phyloP scores from a whole-genome alignment of 2,888 invertebrate species.

The Odontocolon sp. region DNA sequence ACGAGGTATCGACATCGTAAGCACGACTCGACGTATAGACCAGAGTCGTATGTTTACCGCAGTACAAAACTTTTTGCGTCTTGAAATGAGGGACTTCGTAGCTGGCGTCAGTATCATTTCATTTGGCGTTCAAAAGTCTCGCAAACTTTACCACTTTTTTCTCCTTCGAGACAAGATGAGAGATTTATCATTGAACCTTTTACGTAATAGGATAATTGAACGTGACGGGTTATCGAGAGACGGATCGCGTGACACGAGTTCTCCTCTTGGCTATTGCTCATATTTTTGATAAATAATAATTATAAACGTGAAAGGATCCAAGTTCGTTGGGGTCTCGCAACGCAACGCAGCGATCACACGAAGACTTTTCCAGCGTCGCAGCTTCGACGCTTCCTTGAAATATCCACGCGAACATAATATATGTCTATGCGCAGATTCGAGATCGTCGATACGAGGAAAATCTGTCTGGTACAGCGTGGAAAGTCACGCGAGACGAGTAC shows the following conservation, averaged over 20 bases:
- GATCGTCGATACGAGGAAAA: slow-evolving; percentile 54
- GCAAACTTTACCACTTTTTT: neutral
- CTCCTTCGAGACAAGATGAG: slow-evolving; percentile 1
- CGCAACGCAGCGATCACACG: neutral
- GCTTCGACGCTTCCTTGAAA: slow-evolving; percentile 47
- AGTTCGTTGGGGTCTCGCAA: slow-evolving; percentile 27
- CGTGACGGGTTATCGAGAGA: slow-evolving; percentile 46
- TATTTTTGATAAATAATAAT: slow-evolving; percentile 44
- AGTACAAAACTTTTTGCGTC: neutral
- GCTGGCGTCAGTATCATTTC: neutral
- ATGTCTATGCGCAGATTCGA: slow-evolving; percentile 9
- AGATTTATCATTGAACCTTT: slow-evolving; percentile 46
- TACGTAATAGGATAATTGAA: slow-evolving; percentile 52
- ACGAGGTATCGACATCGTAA: neutral
- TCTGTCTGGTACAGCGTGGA: slow-evolving; percentile 48
- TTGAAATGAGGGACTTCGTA: neutral
- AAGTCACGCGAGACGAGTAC: slow-evolving; percentile 57
- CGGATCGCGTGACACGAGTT: slow-evolving; percentile 50
- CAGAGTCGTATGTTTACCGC: neutral
- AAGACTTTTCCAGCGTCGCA: slow-evolving; percentile 31
- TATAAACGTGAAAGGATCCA: slow-evolving; percentile 53
- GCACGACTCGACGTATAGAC: neutral
- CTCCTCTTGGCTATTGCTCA: slow-evolving; percentile 36
- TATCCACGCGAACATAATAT: slow-evolving; percentile 17
- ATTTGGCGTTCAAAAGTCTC: neutral